These are phyloP conservation scores for Galago senegalensis DNA, from an alignment of 2,797 vertebrate genomes.

Conservation along the genomic window DNA sequence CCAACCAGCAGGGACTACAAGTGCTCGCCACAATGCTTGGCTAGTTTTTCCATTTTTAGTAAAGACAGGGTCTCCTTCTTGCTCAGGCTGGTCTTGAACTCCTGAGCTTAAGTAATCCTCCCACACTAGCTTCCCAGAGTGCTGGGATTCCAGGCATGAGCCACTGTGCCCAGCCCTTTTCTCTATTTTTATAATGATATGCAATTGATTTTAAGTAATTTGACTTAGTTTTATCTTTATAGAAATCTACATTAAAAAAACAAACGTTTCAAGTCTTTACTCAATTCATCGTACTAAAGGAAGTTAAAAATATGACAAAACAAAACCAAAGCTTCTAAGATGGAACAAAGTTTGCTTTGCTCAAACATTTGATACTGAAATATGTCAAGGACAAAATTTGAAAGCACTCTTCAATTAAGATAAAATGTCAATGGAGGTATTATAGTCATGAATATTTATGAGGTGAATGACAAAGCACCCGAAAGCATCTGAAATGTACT, in stretches of 20 bases:
- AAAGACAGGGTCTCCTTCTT: no score
- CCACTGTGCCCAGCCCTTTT: no score
- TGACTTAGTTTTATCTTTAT: background rate
- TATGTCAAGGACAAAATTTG: conserved; percentile 53
- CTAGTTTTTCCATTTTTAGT: no score
- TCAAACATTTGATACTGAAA: background rate
- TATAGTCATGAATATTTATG: background rate
- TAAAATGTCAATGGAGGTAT: conserved; percentile 54
- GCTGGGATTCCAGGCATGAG: no score
- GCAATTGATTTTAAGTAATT: background rate
- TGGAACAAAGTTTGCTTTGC: background rate
- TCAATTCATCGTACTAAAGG: background rate
- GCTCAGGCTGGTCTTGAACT: no score
- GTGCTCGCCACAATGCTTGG: no score
- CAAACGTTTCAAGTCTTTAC: background rate
- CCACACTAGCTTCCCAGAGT: no score
- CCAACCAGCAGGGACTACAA: no score
- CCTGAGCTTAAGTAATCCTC: no score
- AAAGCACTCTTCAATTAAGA: conserved; percentile 59
- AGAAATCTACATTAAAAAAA: background rate
- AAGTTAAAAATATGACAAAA: background rate
- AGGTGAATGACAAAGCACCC: background rate
- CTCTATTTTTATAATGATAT: background rate
- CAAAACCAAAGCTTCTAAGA: background rate
- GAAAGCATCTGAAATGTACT: background rate